Evolutionary conservation across 2,797 vertebrate species (phyloP).

Genomic region (Falco naumanni): DNA sequence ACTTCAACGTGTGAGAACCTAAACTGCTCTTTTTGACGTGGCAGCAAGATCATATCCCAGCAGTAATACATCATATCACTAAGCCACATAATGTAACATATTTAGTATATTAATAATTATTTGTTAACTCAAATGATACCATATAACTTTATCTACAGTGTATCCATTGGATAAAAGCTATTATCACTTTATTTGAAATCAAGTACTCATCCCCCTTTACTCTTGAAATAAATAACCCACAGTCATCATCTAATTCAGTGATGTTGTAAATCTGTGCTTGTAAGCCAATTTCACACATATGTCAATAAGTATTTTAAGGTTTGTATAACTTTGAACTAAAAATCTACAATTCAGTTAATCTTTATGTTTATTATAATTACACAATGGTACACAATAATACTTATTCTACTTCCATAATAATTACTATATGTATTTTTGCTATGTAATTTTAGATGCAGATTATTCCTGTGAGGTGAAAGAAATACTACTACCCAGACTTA

Average conservation of each 20-base stretch:
- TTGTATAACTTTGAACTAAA: background rate
- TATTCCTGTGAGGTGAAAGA: background rate
- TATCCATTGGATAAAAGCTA: background rate
- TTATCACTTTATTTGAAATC: background rate
- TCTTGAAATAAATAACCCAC: background rate
- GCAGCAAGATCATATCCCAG: background rate
- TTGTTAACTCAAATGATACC: background rate
- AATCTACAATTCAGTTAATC: background rate
- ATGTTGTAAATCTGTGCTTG: background rate
- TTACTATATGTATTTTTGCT: background rate
- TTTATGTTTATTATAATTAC: background rate
- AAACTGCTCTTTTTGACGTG: background rate
- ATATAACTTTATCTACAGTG: rapidly evolving
- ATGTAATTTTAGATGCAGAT: background rate
- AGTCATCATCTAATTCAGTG: background rate
- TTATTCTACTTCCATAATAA: background rate
- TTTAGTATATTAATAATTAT: background rate
- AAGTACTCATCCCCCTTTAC: background rate
- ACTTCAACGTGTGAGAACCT: background rate
- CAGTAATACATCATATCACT: background rate
- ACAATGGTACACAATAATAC: background rate
- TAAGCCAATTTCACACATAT: background rate
- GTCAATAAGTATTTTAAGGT: background rate
- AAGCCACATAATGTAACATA: background rate
- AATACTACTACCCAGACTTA: background rate